Evolutionary conservation across 2,113 vertebrate species (phyloP), one percentile per base, ranked within the genome.

Genomic region (Aleadryas rufinucha): DNA sequence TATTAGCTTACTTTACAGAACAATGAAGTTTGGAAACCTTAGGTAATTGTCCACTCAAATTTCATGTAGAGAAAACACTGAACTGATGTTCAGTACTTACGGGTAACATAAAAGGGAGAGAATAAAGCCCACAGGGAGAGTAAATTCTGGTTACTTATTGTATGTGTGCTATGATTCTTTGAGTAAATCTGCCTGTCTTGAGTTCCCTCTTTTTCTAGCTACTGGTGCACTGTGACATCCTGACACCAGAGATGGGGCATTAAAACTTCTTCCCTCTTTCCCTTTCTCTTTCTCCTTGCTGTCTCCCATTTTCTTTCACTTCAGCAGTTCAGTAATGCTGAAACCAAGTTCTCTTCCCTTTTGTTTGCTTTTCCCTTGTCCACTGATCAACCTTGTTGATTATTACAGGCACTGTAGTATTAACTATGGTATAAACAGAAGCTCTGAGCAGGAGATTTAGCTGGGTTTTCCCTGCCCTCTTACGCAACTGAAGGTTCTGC

Each of bases 291-390:
- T 70, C 16, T 82, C 44, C 20, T 71, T 27, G 27, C n/a, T 54
- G 24, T 57, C 31, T 75, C 57, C 16, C 17, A 17, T 89, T 96
- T 92, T 72, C 65, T 81, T 95, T 76, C 63, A 75, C 54, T 94
- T 81, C 5, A 19, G 54, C 63, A 91, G 47, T 44, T 93, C 44
- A 66, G 72, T 56, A 95, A 93, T 82, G 78, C 82, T 91, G 92
- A 90, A 93, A 84, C 37, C 45, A 52, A 57, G 45, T 45, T 94
- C 77, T 35, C 31, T 77, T 54, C 41, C 24, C 87, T 84, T 83
- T 72, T 97, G 88, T 97, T 96, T 96, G 76, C 87, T 94, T 94
- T 87, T 83, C 37, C 72, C 84, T 92, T 89, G 70, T 91, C 81
- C 78, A 47, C 60, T 84, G 92, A 93, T 84, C 85, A 95, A 77